These are phyloP conservation scores for Lateolabrax maculatus DNA, from an alignment of 2,797 vertebrate genomes.

Conservation along the genomic window DNA sequence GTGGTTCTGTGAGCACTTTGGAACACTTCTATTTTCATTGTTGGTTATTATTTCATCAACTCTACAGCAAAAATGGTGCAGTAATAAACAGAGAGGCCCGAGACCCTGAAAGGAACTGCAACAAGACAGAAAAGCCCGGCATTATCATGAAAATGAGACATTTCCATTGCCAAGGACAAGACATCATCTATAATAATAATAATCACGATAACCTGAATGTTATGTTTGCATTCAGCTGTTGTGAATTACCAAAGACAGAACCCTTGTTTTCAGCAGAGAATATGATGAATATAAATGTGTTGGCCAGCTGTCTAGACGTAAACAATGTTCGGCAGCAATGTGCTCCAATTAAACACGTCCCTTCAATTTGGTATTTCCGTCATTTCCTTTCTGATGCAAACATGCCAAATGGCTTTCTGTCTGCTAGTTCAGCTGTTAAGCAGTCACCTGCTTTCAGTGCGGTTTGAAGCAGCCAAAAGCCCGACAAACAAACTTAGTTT, in stretches of 20 bases:
- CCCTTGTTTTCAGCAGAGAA: constrained; percentile 1
- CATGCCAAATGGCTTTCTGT: neutral
- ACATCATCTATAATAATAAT: constrained; percentile 11
- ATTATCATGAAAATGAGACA: constrained; percentile 46
- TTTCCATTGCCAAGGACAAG: constrained; percentile 8
- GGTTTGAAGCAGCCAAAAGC: neutral
- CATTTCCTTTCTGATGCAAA: neutral
- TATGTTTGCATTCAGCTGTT: neutral
- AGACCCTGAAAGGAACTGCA: neutral
- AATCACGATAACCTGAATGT: constrained; percentile 4
- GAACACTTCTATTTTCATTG: neutral
- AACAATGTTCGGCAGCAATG: constrained; percentile 8
- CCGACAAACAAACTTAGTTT: constrained; percentile 10
- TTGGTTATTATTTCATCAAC: neutral
- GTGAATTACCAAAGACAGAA: constrained; percentile 4
- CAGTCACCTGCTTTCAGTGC: neutral
- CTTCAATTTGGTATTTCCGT: neutral
- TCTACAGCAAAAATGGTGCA: neutral
- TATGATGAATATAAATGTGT: constrained; percentile 25
- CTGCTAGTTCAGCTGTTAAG: neutral
- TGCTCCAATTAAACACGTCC: constrained; percentile 2
- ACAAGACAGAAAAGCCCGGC: neutral
- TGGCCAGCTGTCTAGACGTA: neutral
- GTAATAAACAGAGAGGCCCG: constrained; percentile 7
- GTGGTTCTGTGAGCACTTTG: neutral